Base-by-base conservation (phyloP, 1,140 invertebrate genomes). In the Philotrypesis tridentata region DNA sequence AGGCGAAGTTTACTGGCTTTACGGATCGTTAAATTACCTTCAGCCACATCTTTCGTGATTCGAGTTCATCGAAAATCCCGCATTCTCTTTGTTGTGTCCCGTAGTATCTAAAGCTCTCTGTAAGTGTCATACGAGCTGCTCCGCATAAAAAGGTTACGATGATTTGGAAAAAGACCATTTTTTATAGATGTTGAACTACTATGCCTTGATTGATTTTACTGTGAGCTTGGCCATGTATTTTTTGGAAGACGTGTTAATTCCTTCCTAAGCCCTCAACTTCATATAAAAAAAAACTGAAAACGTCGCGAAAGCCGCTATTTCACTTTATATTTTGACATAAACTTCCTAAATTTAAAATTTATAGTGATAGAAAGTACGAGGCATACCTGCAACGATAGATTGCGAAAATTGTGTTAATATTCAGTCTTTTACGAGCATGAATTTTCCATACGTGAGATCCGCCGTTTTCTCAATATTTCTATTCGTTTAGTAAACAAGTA, bases 1-100 rank as follows among this genome's bases (percentile, higher is more conserved):
- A 17, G 21, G 48, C 27, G 29, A 60, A 75, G 21, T 74, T 61
- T 74, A 74, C 21, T 55, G 21, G 21, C 48, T 29, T 31, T 25
- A 29, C n/a, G n/a, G 29, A 48, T 9, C 73, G 31, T 75, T 75
- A 75, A 75, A 75, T 75, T 75, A 27, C 73, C 55, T 75, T 37
- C 55, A 63, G 37, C 29, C 61, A 61, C 29, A 9, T 75, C 23
- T 75, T n/a, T 33, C 73, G 73, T 61, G 73, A 29, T 17, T 2
- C 31, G 11, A 61, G 55, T n/a, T 63, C 55, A 75, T 63, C 48
- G 55, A 75, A 61, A 75, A 33, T 2, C 37, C 25, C 9, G 12
- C 67, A 17, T 37, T 21, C 7, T 21, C 11, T 29, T 12, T 65
- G 8, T 0, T 55, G 21, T 55, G 48, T 55, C 48, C 17, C 6